These are phyloP conservation scores for Natrix natrix DNA, from an alignment of 2,797 vertebrate genomes.

Conservation along the genomic window DNA sequence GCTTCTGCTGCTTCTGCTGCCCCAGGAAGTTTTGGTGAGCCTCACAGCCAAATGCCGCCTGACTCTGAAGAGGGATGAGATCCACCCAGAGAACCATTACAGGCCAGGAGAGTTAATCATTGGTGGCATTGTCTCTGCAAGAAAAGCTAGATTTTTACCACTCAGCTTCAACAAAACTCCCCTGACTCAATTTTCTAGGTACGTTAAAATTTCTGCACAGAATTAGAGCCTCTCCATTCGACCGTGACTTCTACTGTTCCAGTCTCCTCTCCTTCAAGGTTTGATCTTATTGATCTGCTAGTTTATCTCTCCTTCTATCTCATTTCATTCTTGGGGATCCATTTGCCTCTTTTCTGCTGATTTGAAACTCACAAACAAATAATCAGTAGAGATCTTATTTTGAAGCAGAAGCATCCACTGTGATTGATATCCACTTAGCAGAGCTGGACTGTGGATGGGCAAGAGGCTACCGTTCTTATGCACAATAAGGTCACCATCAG, in stretches of 20 bases:
- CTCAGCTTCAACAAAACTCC: not conserved
- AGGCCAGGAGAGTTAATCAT: not conserved
- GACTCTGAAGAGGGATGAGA: too few relatives aligned
- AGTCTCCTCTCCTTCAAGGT: not conserved
- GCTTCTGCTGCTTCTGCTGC: too few relatives aligned
- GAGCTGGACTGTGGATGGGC: not conserved
- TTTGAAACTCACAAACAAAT: not conserved
- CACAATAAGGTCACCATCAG: not conserved
- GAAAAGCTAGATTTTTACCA: not conserved
- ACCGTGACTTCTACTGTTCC: not conserved
- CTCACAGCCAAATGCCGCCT: too few relatives aligned
- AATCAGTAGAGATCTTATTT: not conserved
- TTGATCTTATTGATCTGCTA: not conserved
- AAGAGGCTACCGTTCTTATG: not conserved
- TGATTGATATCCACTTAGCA: not conserved
- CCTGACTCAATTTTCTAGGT: not conserved
- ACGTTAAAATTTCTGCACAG: not conserved
- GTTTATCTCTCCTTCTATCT: not conserved
- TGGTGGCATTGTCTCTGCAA: not conserved
- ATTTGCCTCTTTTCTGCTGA: not conserved
- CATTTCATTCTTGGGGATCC: not conserved
- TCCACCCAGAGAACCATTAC: not conserved
- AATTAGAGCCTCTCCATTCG: not conserved
- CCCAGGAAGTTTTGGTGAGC: too few relatives aligned
- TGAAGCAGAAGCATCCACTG: not conserved